Evolutionary conservation across 2,888 invertebrate species (phyloP), one percentile per base, ranked within the genome.

Genomic region (Eupeodes latifasciatus): DNA sequence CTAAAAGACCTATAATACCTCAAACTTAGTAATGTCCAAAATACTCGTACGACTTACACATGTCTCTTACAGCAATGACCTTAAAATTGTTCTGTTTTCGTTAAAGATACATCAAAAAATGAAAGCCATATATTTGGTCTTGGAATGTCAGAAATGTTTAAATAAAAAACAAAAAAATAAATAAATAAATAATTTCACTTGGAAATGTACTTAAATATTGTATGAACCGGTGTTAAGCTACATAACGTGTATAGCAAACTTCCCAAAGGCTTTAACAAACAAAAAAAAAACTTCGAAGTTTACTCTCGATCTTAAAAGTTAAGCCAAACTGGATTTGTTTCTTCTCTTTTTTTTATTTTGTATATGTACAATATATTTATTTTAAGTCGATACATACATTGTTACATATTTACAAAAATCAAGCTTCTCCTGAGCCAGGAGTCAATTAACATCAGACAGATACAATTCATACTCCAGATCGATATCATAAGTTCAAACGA

Each of bases 261-360:
- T 57, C 55, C 57, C 44, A 47, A 59, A 79, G 51, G 66, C 49
- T 61, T 5, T 19, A 14, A 40, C 5, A 71, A 19, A 71, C 36
- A 36, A 34, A n/a, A 61, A 74, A 27, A 19, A 74, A 36, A 40
- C 40, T 40, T 55, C 14, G 19, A n/a, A 64, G 57, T 71, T 83
- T 80, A 87, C 86, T 87, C 86, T 87, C 86, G 79, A 83, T 87
- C 83, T 87, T 61, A 19, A 57, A 76, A 71, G 83, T 62, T 62
- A 61, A 64, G 49, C 40, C 71, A 75, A 83, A 80, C 86, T 83
- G 59, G 83, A 80, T 67, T 83, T 40, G 27, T 36, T 51, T 69
- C 27, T 79, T 64, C 11, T 66, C 19, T 49, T 64, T 36, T 76
- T 16, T 69, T 62, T 44, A 27, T 74, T 57, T 61, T 6, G 19